A percentile compares a stretch with the other conserved stretches of the same genome.
These are phyloP conservation scores for Formica aserva DNA, from an alignment of 2,888 invertebrate species.

Conservation along the genomic window DNA sequence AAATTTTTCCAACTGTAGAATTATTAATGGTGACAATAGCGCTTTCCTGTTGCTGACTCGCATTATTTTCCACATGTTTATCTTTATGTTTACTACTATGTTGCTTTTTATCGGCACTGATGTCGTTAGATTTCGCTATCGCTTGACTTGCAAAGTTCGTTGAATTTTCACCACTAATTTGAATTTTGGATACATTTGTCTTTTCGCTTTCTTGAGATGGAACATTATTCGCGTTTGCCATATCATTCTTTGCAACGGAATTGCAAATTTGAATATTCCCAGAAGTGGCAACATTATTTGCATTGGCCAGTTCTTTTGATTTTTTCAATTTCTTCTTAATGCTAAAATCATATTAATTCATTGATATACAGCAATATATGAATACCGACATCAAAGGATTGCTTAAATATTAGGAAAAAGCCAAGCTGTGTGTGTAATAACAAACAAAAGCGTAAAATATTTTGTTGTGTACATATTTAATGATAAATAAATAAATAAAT, in stretches of 20 bases:
- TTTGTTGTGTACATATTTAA: constrained; percentile 68
- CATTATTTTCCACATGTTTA: constrained; percentile 69
- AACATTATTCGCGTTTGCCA: constrained; percentile 57
- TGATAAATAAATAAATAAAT: constrained; percentile 64
- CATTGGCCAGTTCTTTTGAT: constrained; percentile 72
- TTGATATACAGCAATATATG: neutral
- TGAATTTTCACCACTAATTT: constrained; percentile 66
- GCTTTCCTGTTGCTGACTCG: constrained; percentile 66
- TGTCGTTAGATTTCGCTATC: constrained; percentile 67
- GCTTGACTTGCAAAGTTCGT: constrained; percentile 65
- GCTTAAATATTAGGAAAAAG: constrained; percentile 25
- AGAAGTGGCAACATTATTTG: constrained; percentile 55
- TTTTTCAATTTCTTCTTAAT: constrained; percentile 82
- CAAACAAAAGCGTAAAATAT: constrained; percentile 66
- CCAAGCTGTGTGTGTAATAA: constrained; percentile 53
- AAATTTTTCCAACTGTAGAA: constrained; percentile 77
- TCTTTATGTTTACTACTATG: constrained; percentile 76
- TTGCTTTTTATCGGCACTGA: constrained; percentile 67
- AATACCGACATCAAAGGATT: constrained; percentile 28
- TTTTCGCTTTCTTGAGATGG: constrained; percentile 66
- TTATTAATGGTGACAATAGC: constrained; percentile 62
- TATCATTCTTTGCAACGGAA: constrained; percentile 65
- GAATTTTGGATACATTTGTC: constrained; percentile 63
- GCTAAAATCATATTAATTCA: constrained; percentile 75
- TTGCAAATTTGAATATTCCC: constrained; percentile 62